Evolutionary conservation across 2,113 vertebrate genomes (phyloP), one percentile per base, ranked within the genome.

Genomic region (Dolichallabes microphthalmus): DNA sequence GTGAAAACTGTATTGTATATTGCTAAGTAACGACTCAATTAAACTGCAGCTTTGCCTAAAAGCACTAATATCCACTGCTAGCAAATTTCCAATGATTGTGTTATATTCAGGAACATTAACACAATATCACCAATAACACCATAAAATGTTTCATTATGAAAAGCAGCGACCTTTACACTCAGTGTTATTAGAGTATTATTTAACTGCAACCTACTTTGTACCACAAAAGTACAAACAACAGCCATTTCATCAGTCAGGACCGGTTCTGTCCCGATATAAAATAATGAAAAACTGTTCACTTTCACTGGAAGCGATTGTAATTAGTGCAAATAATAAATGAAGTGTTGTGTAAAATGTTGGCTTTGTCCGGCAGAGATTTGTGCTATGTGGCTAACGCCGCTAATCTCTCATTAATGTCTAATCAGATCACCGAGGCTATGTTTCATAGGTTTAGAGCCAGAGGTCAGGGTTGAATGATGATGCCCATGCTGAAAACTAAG

Each of bases 331-430:
- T 68, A 61, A 84, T 77, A 35, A 58, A 85, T 66, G 32, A 45
- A 45, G 63, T 25, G 6, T 78, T n/a, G 15, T 53, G 19, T 22
- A 71, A 78, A 57, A 15, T 45, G 63, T 14, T 69, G 58, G 19
- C 22, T 57, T 78, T 79, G 25, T 57, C n/a, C 27, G 50, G 0
- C 73, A 27, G 50, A 39, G 39, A 52, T 71, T 68, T 78, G 83
- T 39, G 27, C 53, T 22, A 9, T 71, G 50, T 45, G 64, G 2
- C 58, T 78, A 84, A 84, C 57, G 73, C 74, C 10, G 10, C 64
- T 85, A 80, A 85, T 85, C 76, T 73, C 84, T 71, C 77, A 80
- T 71, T 71, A 80, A 73, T 30, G 84, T 55, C 63, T 50, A 85
- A 73, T 60, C 84, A 73, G 76, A 50, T 25, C 13, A 27, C 14